A percentile compares a stretch with the other conserved stretches of the same genome.
These are phyloP conservation scores for Leptinotarsa rubiginosa DNA, from an alignment of 2,888 invertebrate species.

Conservation along the genomic window DNA sequence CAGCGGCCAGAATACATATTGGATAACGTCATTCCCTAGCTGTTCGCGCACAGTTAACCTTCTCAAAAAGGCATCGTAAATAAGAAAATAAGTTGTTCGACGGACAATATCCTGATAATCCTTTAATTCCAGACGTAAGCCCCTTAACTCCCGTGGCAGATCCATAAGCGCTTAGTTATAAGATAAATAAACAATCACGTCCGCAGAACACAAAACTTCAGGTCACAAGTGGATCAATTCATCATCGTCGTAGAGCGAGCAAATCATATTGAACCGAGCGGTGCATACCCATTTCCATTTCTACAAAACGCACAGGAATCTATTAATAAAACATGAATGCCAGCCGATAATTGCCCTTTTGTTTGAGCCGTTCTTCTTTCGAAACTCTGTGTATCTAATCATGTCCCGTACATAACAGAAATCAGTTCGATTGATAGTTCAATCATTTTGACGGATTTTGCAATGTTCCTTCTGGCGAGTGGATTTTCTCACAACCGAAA, in stretches of 20 bases:
- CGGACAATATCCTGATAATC: not conserved
- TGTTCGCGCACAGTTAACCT: no score
- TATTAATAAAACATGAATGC: constrained; percentile 33
- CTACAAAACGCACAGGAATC: constrained; percentile 18
- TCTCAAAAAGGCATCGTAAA: no score
- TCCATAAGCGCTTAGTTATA: not conserved
- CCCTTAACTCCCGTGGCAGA: not conserved
- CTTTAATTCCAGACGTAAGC: not conserved
- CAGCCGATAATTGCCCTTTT: constrained; percentile 24
- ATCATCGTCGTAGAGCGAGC: not conserved
- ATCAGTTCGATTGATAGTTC: not conserved
- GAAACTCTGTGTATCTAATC: constrained; percentile 8
- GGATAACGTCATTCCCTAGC: no score
- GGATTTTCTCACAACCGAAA: not conserved
- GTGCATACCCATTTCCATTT: constrained; percentile 24
- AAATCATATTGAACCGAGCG: not conserved
- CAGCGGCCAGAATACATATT: no score
- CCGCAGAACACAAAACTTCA: not conserved
- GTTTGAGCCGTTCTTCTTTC: constrained; percentile 17
- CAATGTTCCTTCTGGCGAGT: not conserved
- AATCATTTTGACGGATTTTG: not conserved
- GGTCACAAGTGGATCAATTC: constrained; percentile 4
- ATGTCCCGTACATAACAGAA: not conserved
- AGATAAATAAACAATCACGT: not conserved
- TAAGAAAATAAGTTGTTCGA: no score